Evolutionary conservation across 2,888 invertebrate species (phyloP), one percentile per base, ranked within the genome.

Genomic region (Hermaeophaga mercurialis): DNA sequence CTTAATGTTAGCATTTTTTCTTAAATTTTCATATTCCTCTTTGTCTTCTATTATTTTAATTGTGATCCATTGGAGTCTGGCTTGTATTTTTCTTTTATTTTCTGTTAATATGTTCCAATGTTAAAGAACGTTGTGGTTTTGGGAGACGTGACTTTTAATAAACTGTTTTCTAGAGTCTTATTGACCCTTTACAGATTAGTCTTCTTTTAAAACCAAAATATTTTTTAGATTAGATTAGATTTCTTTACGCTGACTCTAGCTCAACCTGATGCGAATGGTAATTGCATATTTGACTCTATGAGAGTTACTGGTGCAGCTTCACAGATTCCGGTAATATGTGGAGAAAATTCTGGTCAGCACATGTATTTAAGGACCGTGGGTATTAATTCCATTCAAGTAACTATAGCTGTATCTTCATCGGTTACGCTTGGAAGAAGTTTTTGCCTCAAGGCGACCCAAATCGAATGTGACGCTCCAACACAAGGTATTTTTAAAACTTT

Each of bases 261-360:
- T 0, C 90, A 89, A 63, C 90, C 92, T 0, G 82, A 86, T 63
- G 86, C 87, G 0, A 85, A 87, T 72, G 91, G 93, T 1, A 78
- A 80, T 45, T 93, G 92, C 70, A 74, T 78, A 9, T 84, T 82
- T 0, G 93, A 94, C 73, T 83, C 85, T 2, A 78, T 94, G 58
- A 82, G 85, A 2, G 80, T 91, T 18, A 82, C 85, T 0, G 89
- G 90, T 0, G 86, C 87, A 0, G 85, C 86, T 53, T 85, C 87
- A 0, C 74, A 80, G 4, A 84, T 89, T 3, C 90, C 89, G 0
- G 87, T 90, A 0, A 82, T 94, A 56, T 94, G 93, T 72, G 93
- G 93, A 0, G 89, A 89, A 72, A 89, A 91, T 74, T 84, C 86
- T 1, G 91, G 90, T 0, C 89, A 91, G 73, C 89, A 89, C 66